These are phyloP conservation scores for Parnassius smintheus DNA, from an alignment of 2,888 invertebrate genomes.

Conservation along the genomic window DNA sequence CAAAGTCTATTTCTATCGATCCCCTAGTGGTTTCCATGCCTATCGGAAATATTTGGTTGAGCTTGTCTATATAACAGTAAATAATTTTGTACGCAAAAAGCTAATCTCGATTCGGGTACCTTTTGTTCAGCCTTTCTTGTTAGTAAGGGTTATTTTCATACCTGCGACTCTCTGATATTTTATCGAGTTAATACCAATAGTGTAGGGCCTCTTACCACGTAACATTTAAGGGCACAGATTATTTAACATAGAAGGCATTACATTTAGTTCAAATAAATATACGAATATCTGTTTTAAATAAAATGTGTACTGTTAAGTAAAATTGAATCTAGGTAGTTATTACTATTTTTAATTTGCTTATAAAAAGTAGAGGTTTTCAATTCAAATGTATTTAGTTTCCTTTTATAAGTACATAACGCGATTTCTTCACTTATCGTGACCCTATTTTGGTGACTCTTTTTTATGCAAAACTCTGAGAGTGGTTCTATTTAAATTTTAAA, in stretches of 20 bases:
- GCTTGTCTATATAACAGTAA: constrained; percentile 35
- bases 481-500: too few relatives aligned
- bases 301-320: too few relatives aligned
- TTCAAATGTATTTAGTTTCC: too few relatives aligned
- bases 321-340: too few relatives aligned
- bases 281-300: too few relatives aligned
- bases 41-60: constrained; percentile 15
- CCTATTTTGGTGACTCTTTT: too few relatives aligned
- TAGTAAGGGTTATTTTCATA: constrained; percentile 22
- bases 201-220: not conserved
- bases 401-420: too few relatives aligned
- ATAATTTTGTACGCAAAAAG: constrained; percentile 36
- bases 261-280: too few relatives aligned
- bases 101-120: constrained; percentile 30
- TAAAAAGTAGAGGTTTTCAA: too few relatives aligned
- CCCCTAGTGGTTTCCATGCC: constrained; percentile 16
- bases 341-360: too few relatives aligned
- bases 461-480: too few relatives aligned
- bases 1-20: constrained; percentile 7
- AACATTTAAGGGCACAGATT: not conserved
- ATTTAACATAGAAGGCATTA: not conserved
- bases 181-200: constrained; percentile 14
- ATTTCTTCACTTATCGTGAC: too few relatives aligned
- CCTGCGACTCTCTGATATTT: constrained; percentile 16
- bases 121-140: constrained; percentile 19